Evolutionary conservation across 1,140 invertebrate genomes (phyloP), one percentile per base, ranked within the genome.

Genomic region (Drosophila fuyamai): DNA sequence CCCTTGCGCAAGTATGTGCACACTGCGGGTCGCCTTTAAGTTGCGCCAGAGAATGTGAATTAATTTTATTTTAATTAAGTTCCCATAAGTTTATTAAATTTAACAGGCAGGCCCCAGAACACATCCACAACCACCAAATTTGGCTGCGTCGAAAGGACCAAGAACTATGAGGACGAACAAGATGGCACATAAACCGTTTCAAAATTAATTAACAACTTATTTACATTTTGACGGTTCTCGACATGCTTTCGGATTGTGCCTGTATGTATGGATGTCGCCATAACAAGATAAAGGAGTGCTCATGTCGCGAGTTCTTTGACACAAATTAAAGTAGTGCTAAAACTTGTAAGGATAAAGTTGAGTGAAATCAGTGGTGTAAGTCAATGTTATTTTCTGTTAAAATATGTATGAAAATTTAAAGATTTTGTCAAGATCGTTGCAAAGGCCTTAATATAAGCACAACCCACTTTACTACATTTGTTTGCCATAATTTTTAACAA

Each of bases 41-140:
- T 44, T 67, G 8, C 79, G 16, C 27, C 38, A 50, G 27, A 58
- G 72, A 75, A 79, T 75, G 60, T 61, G 71, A 86, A 82, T 82
- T 86, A 86, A 85, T 86, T 85, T 79, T 18, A 75, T 86, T 76
- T 86, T 82, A 82, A 85, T 86, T 76, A 86, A 86, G 82, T 79
- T 72, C 61, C 51, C 68, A 63, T 50, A 68, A 71, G 79, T 67
- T 85, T 63, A 79, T 86, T 79, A 82, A 76, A 85, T 78, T 86
- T 57, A 46, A 54, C 67, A 67, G 59, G 76, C 71, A 40, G 50
- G 57, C 47, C 57, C 57, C 56, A 53, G 36, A 57, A 73, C 46
- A 70, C 63, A 68, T 29, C 36, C 54, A 57, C 54, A 56, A 36
- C 59, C 57, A 54, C 57, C 63, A 41, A 54, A 60, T 62, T 54